Base-by-base conservation (phyloP, 2,888 invertebrate genomes). In the Cyaniris semiargus region DNA sequence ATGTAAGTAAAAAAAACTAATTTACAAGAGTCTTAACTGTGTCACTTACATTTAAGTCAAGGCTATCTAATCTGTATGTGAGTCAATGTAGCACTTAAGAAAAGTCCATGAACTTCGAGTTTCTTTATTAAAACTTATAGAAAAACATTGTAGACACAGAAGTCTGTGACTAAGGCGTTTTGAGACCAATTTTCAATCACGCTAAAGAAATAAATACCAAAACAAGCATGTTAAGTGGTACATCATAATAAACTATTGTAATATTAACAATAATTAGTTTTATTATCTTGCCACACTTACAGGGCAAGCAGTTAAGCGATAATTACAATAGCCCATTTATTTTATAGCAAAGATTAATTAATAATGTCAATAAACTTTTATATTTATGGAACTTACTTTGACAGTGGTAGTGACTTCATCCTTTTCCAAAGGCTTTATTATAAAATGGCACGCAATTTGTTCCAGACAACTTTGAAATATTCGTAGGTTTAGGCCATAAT, bases 381-480 rank as follows among this genome's bases (percentile, higher is more conserved):
- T 27, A 2, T 27, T 27, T 34, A 23, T 78, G 2, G 18, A 80
- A 81, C 90, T 89, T 83, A 92, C 93, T 85, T 85, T 87, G 81
- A 85, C 84, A 80, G 83, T 79, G 58, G 83, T 83, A 80, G 85
- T 84, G 80, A 85, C 79, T 75, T 80, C 78, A 75, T 84, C 83
- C 70, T 84, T 84, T 77, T 85, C 83, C 71, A 82, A 82, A 72
- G 83, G 84, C 78, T 86, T 86, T 78, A 83, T 83, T 81, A 86
- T 82, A 78, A 90, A 88, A 88, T 90, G 89, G 87, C 88, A 89
- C 90, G 89, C 88, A 80, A 90, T 83, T 86, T 89, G 86, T 80
- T 88, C 86, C 82, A 92, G 85, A 81, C 88, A 90, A 80, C 86
- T 88, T 78, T 87, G 86, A 78, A 93, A 84, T 85, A 90, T 83